phyloP scores from a whole-genome alignment of 2,888 invertebrate species.

The Drosophila prostipennis region DNA sequence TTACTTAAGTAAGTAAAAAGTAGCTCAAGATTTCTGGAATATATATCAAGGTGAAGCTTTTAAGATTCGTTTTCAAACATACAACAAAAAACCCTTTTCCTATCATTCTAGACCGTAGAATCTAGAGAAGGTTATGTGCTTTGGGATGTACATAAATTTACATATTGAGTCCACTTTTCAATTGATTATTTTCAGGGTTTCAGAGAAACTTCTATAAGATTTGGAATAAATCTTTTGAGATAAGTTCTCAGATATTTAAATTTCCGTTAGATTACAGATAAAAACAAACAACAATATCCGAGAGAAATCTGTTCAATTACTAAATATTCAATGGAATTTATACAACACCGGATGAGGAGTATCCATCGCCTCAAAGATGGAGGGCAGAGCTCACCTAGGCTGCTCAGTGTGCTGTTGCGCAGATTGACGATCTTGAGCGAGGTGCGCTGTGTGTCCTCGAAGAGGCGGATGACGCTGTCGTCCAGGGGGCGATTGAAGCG shows the following conservation, averaged over 20 bases:
- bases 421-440: slow-evolving; percentile 89
- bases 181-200: not conserved
- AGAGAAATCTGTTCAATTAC: not conserved
- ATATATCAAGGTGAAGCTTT: too few relatives aligned
- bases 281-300: not conserved
- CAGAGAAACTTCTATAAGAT: not conserved
- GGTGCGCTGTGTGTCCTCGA: slow-evolving; percentile 88
- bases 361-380: not conserved
- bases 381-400: slow-evolving; percentile 85
- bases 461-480: slow-evolving; percentile 89
- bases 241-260: not conserved
- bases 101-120: too few relatives aligned
- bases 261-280: not conserved
- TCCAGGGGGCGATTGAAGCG: slow-evolving; percentile 85
- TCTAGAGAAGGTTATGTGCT: too few relatives aligned
- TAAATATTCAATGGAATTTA: not conserved
- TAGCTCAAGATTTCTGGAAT: too few relatives aligned
- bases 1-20: too few relatives aligned
- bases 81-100: too few relatives aligned
- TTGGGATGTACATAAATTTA: too few relatives aligned
- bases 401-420: slow-evolving; percentile 89
- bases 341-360: not conserved
- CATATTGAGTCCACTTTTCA: too few relatives aligned
- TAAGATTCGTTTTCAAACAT: too few relatives aligned
- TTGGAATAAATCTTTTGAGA: not conserved